phyloP scores from a whole-genome alignment of 2,113 vertebrate genomes.

The Nanger granti region DNA sequence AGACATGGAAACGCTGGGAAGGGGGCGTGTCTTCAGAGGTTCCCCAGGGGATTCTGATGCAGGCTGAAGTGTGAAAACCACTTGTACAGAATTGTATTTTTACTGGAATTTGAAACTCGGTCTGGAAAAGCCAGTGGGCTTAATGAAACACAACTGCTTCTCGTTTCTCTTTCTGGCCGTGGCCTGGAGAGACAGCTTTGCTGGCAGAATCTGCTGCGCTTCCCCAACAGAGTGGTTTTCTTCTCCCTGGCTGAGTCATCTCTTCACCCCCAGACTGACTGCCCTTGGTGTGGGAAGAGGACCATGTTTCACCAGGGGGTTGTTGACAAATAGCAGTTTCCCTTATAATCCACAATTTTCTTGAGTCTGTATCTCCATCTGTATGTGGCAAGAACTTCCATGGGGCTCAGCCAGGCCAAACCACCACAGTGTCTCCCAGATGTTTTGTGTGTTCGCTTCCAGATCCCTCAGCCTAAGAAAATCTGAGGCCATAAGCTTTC shows the following conservation, averaged over 20 bases:
- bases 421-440: background rate
- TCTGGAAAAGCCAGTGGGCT: background rate
- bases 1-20: background rate
- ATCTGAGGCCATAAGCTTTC: background rate
- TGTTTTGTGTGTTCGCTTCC: slow-evolving; percentile 13
- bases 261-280: background rate
- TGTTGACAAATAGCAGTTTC: background rate
- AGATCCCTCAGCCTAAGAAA: background rate
- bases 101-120: background rate
- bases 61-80: background rate
- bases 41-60: background rate
- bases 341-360: background rate
- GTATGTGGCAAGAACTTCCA: background rate
- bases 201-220: background rate
- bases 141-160: background rate
- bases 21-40: background rate
- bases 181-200: background rate
- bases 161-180: background rate
- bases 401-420: background rate
- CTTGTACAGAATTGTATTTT: background rate
- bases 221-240: background rate
- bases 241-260: background rate
- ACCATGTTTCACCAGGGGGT: background rate
- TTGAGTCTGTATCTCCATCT: background rate
- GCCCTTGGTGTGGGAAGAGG: background rate